Evolutionary conservation across 2,797 vertebrate species (phyloP).

Genomic region (Anas bernieri): DNA sequence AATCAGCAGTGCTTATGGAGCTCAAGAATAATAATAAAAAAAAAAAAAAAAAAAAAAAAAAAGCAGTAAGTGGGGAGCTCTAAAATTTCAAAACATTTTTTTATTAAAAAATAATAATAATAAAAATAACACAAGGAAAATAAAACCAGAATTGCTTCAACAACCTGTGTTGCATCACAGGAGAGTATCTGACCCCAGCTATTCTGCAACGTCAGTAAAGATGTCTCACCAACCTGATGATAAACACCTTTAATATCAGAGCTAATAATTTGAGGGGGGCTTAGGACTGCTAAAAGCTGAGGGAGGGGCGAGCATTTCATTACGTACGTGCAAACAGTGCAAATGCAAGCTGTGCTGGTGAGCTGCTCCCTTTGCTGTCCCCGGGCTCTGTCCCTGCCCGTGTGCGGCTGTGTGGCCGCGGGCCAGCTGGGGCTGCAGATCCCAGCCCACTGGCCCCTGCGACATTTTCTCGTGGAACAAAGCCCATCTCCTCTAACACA

Average conservation of each 20-base stretch:
- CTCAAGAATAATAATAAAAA: neutral
- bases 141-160: neutral
- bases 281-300: neutral
- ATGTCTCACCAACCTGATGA: neutral
- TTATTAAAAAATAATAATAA: neutral
- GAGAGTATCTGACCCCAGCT: neutral
- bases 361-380: neutral
- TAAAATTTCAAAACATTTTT: neutral
- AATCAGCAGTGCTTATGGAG: neutral
- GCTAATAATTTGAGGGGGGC: neutral
- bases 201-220: neutral
- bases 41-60: neutral
- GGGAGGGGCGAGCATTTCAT: neutral
- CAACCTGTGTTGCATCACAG: neutral
- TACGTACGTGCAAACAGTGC: neutral
- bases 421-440: rapidly evolving
- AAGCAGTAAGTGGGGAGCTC: neutral
- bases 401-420: rapidly evolving
- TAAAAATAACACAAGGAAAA: neutral
- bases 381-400: neutral
- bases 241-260: neutral
- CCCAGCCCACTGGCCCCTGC: neutral
- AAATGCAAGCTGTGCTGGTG: neutral
- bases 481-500: neutral
- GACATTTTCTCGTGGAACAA: neutral